Evolutionary conservation across 2,888 invertebrate genomes (phyloP).

Genomic region (Julus scanicus): DNA sequence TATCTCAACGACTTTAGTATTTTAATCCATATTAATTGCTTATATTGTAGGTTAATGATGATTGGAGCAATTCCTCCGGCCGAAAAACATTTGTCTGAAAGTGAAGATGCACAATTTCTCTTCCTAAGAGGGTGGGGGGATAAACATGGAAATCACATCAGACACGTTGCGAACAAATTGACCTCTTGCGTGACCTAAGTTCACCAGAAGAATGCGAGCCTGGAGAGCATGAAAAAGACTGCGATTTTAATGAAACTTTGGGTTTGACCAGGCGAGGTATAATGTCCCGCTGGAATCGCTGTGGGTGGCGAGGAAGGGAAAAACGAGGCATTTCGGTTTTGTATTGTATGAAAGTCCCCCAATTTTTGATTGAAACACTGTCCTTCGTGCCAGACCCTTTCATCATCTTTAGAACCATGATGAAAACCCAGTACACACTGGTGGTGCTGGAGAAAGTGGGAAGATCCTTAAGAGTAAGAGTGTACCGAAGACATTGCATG

Average conservation of each 20-base stretch:
- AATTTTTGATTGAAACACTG: slow-evolving; percentile 21
- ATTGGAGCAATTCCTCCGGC: background rate
- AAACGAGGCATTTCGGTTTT: background rate
- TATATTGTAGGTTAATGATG: slow-evolving; percentile 39
- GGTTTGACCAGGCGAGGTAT: slow-evolving; percentile 1
- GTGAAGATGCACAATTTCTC: slow-evolving; percentile 16
- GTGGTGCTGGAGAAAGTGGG: slow-evolving; percentile 14
- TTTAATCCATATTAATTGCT: slow-evolving; percentile 23
- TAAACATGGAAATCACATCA: slow-evolving; percentile 28
- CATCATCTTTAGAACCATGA: background rate
- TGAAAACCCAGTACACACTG: background rate
- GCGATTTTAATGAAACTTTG: slow-evolving; percentile 1
- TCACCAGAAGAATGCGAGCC: slow-evolving; percentile 8
- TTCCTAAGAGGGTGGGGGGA: background rate
- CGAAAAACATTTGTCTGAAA: no score
- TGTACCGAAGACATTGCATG: slow-evolving; percentile 15
- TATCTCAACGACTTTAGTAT: background rate
- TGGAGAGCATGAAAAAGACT: background rate
- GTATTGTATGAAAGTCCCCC: slow-evolving; percentile 5
- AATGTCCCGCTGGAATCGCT: slow-evolving; percentile 24
- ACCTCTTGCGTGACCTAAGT: slow-evolving; percentile 9
- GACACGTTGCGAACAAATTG: background rate
- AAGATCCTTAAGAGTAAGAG: background rate
- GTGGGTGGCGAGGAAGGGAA: background rate
- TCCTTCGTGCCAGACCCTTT: slow-evolving; percentile 14